These are phyloP conservation scores for Cheilinus undulatus DNA, from an alignment of 2,113 vertebrate species.

Conservation along the genomic window DNA sequence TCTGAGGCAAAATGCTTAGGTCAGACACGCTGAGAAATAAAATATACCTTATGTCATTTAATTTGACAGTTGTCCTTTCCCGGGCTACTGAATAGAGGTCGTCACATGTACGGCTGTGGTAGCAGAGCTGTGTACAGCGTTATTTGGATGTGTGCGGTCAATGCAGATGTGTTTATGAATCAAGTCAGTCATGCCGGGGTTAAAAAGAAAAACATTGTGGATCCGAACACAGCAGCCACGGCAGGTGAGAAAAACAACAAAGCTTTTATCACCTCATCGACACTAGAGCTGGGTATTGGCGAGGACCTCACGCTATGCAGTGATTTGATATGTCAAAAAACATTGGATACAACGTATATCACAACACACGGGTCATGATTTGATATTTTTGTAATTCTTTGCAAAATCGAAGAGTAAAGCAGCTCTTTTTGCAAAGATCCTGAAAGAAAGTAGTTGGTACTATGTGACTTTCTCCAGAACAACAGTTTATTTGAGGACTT, in stretches of 20 bases:
- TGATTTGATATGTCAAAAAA: too few species aligned
- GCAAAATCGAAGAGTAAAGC: too few species aligned
- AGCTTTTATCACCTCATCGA: constrained; percentile 30
- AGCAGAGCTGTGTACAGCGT: constrained; percentile 3
- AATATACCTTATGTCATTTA: constrained; percentile 83
- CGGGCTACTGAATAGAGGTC: constrained; percentile 73
- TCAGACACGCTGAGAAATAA: constrained; percentile 78
- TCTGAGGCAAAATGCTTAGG: constrained; percentile 79
- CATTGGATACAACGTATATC: too few species aligned
- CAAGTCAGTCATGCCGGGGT: constrained; percentile 12
- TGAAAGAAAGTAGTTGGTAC: too few species aligned
- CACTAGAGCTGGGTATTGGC: constrained; percentile 19
- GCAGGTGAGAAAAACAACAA: not conserved
- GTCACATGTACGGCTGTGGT: constrained; percentile 46
- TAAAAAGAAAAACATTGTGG: constrained; percentile 10
- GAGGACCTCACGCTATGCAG: too few species aligned
- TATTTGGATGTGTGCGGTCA: constrained; percentile 2
- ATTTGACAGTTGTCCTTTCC: constrained; percentile 83
- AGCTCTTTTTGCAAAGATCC: too few species aligned
- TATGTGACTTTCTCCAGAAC: too few species aligned
- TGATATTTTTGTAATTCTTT: too few species aligned
- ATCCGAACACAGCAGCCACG: constrained; percentile 15
- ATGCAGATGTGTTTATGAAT: constrained; percentile 45
- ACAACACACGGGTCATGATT: too few species aligned
- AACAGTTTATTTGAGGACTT: too few species aligned